Conservation (phyloP, 1,140 invertebrate species). For the Lutraria rhynchaena region DNA sequence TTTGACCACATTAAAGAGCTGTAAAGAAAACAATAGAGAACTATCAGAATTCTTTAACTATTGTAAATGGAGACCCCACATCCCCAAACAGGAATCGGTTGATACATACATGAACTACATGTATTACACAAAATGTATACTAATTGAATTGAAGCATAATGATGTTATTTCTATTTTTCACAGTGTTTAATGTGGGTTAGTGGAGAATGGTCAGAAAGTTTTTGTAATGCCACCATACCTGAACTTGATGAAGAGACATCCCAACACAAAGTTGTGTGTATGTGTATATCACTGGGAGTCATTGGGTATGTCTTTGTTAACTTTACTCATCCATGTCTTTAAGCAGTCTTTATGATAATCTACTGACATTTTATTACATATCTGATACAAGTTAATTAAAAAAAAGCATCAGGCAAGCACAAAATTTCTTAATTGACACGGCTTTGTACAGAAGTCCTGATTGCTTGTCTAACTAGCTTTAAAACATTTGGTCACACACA, state of each 20-base stretch:
- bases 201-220: conserved; percentile 15
- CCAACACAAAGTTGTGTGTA: conserved; percentile 2
- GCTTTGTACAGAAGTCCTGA: too few species aligned
- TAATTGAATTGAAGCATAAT: neutral
- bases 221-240: neutral
- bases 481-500: too few species aligned
- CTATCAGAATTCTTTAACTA: neutral
- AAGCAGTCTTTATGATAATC: neutral
- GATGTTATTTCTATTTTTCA: neutral
- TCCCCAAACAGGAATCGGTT: neutral
- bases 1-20: too few species aligned
- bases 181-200: conserved; percentile 49
- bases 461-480: too few species aligned
- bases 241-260: neutral
- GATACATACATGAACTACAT: neutral
- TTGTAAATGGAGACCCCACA: neutral
- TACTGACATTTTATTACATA: too few species aligned
- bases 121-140: too few species aligned
- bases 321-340: neutral
- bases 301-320: conserved; percentile 17
- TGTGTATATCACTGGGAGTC: conserved; percentile 27
- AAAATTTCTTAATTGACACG: too few species aligned
- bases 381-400: too few species aligned
- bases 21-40: too few species aligned
- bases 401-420: too few species aligned